phyloP scores from a whole-genome alignment of 2,113 vertebrate genomes.

The Cathartes aura region DNA sequence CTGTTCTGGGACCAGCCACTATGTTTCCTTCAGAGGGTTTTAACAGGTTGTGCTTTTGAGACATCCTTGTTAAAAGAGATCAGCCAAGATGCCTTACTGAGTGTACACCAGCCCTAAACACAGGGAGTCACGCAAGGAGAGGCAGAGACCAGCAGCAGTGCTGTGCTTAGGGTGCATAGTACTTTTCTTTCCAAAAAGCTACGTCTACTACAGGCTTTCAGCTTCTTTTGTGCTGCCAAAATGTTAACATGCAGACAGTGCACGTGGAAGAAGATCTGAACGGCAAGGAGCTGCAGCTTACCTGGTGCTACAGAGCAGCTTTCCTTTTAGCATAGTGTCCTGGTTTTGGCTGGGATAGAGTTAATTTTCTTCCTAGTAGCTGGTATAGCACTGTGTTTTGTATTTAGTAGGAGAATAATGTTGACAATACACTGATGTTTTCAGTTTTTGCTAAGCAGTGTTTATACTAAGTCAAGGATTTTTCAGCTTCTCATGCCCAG shows the following conservation, averaged over 20 bases:
- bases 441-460: too few species aligned
- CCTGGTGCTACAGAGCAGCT: not conserved
- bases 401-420: too few species aligned
- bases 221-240: not conserved
- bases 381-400: too few species aligned
- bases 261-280: not conserved
- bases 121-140: fast-evolving
- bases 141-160: not conserved
- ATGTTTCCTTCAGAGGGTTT: not conserved
- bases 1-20: not conserved
- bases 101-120: not conserved
- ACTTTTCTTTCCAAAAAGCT: not conserved
- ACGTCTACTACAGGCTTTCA: not conserved
- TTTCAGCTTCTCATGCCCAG: too few species aligned
- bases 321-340: not conserved
- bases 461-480: too few species aligned
- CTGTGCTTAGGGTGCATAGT: not conserved
- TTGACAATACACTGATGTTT: too few species aligned
- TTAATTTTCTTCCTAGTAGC: too few species aligned
- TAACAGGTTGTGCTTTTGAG: not conserved
- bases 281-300: not conserved
- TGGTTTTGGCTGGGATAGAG: too few species aligned
- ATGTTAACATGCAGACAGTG: not conserved
- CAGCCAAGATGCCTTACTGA: not conserved
- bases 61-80: not conserved